Evolutionary conservation across 2,888 invertebrate species (phyloP).

Genomic region (Amblyjoppa proteus): DNA sequence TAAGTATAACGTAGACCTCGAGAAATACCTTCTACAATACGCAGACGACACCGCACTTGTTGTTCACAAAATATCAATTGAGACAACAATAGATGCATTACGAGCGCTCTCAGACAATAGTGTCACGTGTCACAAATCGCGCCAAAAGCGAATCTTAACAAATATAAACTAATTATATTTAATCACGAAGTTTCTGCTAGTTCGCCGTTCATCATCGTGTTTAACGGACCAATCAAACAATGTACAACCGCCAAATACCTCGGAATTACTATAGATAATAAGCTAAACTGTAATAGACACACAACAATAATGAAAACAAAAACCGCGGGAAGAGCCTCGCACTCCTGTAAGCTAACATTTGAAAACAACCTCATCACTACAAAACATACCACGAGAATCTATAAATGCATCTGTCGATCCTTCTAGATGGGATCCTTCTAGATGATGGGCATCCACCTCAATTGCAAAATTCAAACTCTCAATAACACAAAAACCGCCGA

Average conservation of each 20-base stretch:
- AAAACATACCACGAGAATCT: neutral
- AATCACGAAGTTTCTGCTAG: neutral
- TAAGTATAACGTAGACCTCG: too few species aligned
- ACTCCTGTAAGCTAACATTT: conserved; percentile 18
- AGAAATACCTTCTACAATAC: neutral
- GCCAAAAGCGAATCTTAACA: conserved; percentile 21
- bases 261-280: neutral
- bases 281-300: conserved; percentile 8
- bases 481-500: too few species aligned
- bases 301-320: neutral
- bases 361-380: too few species aligned
- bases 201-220: neutral
- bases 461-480: too few species aligned
- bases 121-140: conserved; percentile 39
- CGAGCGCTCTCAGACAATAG: conserved; percentile 72
- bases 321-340: neutral
- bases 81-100: conserved; percentile 59
- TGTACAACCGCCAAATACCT: neutral
- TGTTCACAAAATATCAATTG: neutral
- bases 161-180: conserved; percentile 10
- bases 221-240: neutral
- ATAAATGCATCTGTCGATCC: too few species aligned
- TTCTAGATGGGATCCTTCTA: too few species aligned
- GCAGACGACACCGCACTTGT: conserved; percentile 15
- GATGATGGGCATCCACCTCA: too few species aligned